Percentiles rank a stretch among this genome's conserved stretches.
Conservation (phyloP, 1,140 invertebrate genomes). For the Drosophila pectinifera region DNA sequence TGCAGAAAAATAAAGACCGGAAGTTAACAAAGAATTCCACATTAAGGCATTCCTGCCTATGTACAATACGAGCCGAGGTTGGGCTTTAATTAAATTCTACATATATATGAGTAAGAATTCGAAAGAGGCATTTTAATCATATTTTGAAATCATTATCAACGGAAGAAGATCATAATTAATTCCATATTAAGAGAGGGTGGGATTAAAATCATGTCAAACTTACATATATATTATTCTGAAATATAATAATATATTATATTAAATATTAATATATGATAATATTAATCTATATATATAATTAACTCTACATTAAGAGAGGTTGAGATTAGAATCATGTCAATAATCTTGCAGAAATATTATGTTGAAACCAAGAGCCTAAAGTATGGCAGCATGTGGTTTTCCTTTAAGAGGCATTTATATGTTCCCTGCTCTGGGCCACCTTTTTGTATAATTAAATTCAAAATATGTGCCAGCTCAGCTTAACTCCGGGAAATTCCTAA, state of each 20-base stretch:
- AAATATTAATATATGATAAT: too few relatives aligned
- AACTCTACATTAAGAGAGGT: background rate
- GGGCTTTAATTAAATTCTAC: conserved; percentile 10
- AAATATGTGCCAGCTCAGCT: conserved; percentile 2
- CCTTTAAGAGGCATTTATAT: background rate
- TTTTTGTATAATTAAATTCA: conserved; percentile 17
- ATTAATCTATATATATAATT: too few relatives aligned
- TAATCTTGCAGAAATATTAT: background rate
- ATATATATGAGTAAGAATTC: background rate
- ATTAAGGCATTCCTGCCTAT: conserved; percentile 12
- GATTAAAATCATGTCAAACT: too few relatives aligned
- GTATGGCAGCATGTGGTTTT: too few relatives aligned
- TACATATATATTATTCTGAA: background rate
- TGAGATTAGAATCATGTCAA: too few relatives aligned
- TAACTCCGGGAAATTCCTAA: background rate
- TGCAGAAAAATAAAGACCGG: background rate
- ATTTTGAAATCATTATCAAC: background rate
- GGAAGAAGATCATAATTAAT: background rate
- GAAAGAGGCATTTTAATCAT: background rate
- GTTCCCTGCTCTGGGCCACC: background rate
- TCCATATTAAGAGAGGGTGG: background rate
- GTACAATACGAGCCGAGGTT: background rate
- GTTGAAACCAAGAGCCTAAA: background rate
- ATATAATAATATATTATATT: too few relatives aligned
- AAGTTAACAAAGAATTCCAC: conserved; percentile 15